Evolutionary conservation across 64 coral and sea anemone species (phyloP).

Genomic region (Pocillopora damicornis): DNA sequence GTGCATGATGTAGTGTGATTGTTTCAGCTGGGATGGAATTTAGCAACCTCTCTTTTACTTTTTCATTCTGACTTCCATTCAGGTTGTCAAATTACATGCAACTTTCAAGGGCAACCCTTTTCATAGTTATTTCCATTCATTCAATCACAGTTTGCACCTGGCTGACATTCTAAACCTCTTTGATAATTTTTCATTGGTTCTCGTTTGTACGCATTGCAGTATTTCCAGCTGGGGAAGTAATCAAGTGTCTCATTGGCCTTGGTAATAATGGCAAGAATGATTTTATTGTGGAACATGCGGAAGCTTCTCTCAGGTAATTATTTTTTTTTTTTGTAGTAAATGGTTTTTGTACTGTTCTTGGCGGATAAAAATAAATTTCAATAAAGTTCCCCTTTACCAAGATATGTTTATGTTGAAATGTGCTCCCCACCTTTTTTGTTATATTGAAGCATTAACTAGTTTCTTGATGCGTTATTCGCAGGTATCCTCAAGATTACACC

Average conservation of each 20-base stretch:
- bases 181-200: no score
- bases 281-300: constrained; percentile 86
- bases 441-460: not conserved
- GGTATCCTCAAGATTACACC: constrained; percentile 98
- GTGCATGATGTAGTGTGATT: no score
- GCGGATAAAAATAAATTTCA: no score
- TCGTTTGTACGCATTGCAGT: not conserved
- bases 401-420: not conserved
- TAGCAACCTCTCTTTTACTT: no score
- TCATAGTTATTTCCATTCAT: no score
- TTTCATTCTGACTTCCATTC: no score
- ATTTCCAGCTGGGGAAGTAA: constrained; percentile 75
- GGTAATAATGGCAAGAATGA: constrained; percentile 93
- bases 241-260: constrained; percentile 86
- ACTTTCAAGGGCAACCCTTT: no score
- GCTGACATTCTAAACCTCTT: no score
- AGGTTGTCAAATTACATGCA: no score
- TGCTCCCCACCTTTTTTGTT: not conserved
- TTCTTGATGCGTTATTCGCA: not conserved
- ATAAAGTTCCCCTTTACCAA: no score
- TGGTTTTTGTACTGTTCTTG: not conserved
- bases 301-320: constrained; percentile 86
- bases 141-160: no score
- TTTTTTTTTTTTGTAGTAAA: not conserved
- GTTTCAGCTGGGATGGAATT: no score